Evolutionary conservation across 2,888 invertebrate genomes (phyloP).

Genomic region (Scaptomyza caliginosa): DNA sequence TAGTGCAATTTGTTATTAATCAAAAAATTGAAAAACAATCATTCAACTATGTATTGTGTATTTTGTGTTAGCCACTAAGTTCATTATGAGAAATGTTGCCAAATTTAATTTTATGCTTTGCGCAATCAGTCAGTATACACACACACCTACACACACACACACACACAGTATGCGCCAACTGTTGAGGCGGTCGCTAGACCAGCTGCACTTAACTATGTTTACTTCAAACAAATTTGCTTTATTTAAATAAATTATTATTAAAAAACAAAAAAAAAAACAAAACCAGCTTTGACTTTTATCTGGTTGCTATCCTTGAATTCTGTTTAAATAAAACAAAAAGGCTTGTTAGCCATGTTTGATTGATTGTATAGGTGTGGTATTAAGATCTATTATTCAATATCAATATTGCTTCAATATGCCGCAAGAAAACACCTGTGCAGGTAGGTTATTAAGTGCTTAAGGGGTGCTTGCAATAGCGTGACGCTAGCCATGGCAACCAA

Average conservation of each 20-base stretch:
- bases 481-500: slow-evolving; percentile 26
- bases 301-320: slow-evolving; percentile 31
- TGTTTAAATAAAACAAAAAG: slow-evolving; percentile 10
- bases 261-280: slow-evolving; percentile 9
- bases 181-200: slow-evolving; percentile 49
- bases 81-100: slow-evolving; percentile 80
- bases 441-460: neutral
- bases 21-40: slow-evolving; percentile 19
- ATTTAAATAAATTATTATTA: slow-evolving; percentile 74
- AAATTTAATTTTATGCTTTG: slow-evolving; percentile 78
- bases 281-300: slow-evolving; percentile 46
- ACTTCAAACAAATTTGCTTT: slow-evolving; percentile 70
- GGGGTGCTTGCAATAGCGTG: slow-evolving; percentile 11
- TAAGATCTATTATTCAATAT: too few relatives aligned
- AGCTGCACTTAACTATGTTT: slow-evolving; percentile 67
- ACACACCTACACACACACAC: slow-evolving; percentile 5
- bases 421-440: slow-evolving; percentile 30
- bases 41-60: slow-evolving; percentile 59
- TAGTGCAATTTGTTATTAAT: slow-evolving; percentile 73
- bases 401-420: neutral
- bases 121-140: slow-evolving; percentile 71
- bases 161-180: slow-evolving; percentile 33
- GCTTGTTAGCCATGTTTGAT: slow-evolving; percentile 33
- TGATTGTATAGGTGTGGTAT: slow-evolving; percentile 15
- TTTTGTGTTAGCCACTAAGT: slow-evolving; percentile 78